Base-by-base conservation (phyloP, 2,113 vertebrate genomes). In the Chloropsis cyanopogon region DNA sequence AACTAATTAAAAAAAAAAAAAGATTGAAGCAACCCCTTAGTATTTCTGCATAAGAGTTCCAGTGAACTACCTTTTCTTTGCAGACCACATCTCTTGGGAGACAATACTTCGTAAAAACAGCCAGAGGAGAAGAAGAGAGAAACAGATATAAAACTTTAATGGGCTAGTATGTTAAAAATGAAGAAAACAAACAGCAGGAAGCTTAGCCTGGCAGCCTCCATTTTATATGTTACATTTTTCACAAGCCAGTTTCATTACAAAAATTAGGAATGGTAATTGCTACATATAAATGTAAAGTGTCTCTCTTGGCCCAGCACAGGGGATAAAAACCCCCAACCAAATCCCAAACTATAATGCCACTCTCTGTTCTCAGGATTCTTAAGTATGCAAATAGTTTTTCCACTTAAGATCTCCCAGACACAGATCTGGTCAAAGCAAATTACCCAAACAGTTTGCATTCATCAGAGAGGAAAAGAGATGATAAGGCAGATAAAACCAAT, bases 321-420 rank as follows among this genome's bases (percentile, higher is more conserved):
- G 82, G 96, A 69, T 93, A 87, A 85, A 82, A 91, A 82, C 56
- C 66, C 54, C 83, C 72, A 77, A 60, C 86, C 50, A 97, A 96
- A 97, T 95, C 91, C 68, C 91, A 83, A 96, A 81, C 82, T 71
- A 89, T 66, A 95, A 89, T 90, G 77, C 89, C 92, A 68, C 79
- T 92, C 84, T 96, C 59, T 92, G 57, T 84, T 92, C 95, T 94
- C 95, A 94, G 89, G 93, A 96, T 90, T 86, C 91, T 97, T 96
- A 96, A 96, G 97, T 95, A 97, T 98, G 96, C 96, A 97, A 97
- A 98, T 97, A 97, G 93, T 96, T 97, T 94, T 95, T 94, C 96
- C 97, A 96, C 96, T 97, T 94, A 95, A 97, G 94, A 90, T 95
- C 92, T 95, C 85, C 87, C 86, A 96, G 95, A 91, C 90, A 96